Base-by-base conservation (phyloP, 2,888 invertebrate genomes). In the Patella depressa region DNA sequence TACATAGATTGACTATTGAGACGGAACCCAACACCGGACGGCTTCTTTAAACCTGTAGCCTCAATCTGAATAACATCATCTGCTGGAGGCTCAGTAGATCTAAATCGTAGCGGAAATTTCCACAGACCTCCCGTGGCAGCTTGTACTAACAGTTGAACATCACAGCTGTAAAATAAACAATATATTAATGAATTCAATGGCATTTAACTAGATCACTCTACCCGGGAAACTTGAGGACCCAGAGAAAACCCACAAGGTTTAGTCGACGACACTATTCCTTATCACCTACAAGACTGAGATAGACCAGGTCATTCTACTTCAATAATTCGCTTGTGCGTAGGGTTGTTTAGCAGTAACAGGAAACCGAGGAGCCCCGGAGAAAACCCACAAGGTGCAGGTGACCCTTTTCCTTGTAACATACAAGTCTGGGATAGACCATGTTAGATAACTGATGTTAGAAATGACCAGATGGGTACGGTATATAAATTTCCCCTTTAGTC, bases 31-130 rank as follows among this genome's bases (percentile, higher is more conserved):
- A 90, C 85, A 69, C 84, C 83, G 3, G 90, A 89, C 65, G 86
- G 85, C 77, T 89, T 89, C 79, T 88, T 85, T 3, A 92, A 86
- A 11, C 91, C 91, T 3, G 86, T 84, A 19, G 91, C 90, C 80
- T 91, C 89, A 34, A 91, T 86, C 29, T 84, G 82, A 57, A 92
- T 88, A n/a, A 85, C 80, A 81, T 91, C 91, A 84, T 92, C 91
- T 7, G 89, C 87, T 7, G 88, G 89, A 7, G 91, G 90, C 73
- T 91, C 91, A 14, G 88, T 82, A 71, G 91, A 89, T 14, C 85
- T 80, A 82, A 92, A 90, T n/a, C 84, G 82, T 11, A 92, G 82
- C 0, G 91, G 91, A 81, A 90, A 92, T 79, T 86, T 86, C 91
- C 91, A 92, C 69, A 91, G 83, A 5, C 91, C 91, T 55, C 91